These are phyloP conservation scores for Hirtodrosophila confusa DNA, from an alignment of 2,888 invertebrate species.

Conservation along the genomic window DNA sequence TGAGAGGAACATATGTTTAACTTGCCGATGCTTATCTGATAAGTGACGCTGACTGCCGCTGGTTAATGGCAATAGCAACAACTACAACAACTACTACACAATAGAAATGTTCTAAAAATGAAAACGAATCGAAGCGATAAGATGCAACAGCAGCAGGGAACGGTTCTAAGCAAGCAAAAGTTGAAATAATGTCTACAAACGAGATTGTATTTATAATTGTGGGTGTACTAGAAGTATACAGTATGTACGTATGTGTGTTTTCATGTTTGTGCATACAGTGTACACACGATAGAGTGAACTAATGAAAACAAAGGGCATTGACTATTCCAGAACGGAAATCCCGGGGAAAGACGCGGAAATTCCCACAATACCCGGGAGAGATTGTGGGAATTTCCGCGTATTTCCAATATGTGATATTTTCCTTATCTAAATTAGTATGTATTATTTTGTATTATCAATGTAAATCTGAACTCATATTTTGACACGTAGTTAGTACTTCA, in stretches of 20 bases:
- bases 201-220: slow-evolving; percentile 30
- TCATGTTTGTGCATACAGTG: neutral
- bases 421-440: no score
- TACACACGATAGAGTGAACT: neutral
- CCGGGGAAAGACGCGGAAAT: no score
- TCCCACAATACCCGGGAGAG: no score
- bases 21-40: slow-evolving; percentile 70
- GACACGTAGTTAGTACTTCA: no score
- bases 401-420: no score
- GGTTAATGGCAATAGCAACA: slow-evolving; percentile 18
- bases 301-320: no score
- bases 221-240: slow-evolving; percentile 12
- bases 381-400: no score
- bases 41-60: slow-evolving; percentile 42
- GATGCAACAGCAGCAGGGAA: slow-evolving; percentile 42
- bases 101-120: slow-evolving; percentile 63
- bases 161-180: slow-evolving; percentile 2
- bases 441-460: no score
- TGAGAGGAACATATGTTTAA: slow-evolving; percentile 63
- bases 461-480: no score
- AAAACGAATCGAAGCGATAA: slow-evolving; percentile 60
- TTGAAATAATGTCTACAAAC: slow-evolving; percentile 11
- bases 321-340: no score
- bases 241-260: neutral
- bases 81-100: neutral